These are phyloP conservation scores for Dendrolimus punctatus DNA, from an alignment of 1,140 invertebrate species.

Conservation along the genomic window DNA sequence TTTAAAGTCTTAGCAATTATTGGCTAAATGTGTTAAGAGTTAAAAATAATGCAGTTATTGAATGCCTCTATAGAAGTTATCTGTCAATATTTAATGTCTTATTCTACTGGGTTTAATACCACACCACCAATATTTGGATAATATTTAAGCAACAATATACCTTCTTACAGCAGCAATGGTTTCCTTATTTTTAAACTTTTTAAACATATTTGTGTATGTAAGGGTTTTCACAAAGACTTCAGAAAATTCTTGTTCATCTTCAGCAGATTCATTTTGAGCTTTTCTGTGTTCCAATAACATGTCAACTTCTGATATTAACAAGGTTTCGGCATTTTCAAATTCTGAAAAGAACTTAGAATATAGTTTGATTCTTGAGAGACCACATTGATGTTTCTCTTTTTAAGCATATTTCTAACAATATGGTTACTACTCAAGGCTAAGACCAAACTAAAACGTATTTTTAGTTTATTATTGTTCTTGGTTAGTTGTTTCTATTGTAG, in stretches of 20 bases:
- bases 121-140: neutral
- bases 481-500: no score
- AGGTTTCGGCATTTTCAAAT: constrained; percentile 98
- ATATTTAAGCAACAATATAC: constrained; percentile 63
- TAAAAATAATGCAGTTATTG: no score
- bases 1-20: no score
- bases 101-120: no score
- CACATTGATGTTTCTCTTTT: neutral
- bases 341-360: constrained; percentile 73
- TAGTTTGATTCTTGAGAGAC: neutral
- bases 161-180: constrained; percentile 96
- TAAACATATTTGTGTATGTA: constrained; percentile 96
- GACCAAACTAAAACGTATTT: no score
- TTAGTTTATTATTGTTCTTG: no score
- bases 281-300: constrained; percentile 98
- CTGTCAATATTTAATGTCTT: no score
- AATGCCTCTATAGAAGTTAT: no score
- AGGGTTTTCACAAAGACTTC: constrained; percentile 99
- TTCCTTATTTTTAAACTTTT: constrained; percentile 98
- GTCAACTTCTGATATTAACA: constrained; percentile 98
- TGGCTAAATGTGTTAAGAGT: no score
- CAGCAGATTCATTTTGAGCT: constrained; percentile 97
- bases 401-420: no score
- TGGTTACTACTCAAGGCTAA: no score
- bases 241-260: constrained; percentile 98